phyloP scores from a whole-genome alignment of 2,113 vertebrate genomes.

The Calidris pygmaea region DNA sequence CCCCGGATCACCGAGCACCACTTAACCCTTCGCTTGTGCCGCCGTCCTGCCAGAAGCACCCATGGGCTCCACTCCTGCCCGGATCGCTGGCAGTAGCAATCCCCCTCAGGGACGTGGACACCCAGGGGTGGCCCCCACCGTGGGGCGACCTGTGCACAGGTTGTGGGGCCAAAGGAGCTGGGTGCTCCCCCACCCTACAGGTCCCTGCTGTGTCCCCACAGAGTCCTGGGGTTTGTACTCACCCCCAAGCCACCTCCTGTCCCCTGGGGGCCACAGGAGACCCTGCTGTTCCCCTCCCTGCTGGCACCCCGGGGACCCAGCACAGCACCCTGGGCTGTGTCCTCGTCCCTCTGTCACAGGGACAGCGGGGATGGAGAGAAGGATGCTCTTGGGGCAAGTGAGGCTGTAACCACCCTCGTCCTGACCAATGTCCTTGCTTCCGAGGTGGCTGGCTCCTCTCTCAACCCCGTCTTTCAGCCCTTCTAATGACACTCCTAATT shows the following conservation, averaged over 20 bases:
- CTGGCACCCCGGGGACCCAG: neutral
- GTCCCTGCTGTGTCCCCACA: neutral
- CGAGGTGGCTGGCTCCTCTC: neutral
- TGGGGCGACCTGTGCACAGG: neutral
- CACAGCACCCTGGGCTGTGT: neutral
- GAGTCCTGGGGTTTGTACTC: neutral
- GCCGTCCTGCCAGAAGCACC: rapidly evolving
- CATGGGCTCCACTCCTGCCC: neutral
- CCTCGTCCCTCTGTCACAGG: rapidly evolving
- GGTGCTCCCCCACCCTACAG: neutral
- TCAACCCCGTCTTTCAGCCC: neutral
- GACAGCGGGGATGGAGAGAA: neutral
- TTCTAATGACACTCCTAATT: constrained; percentile 5
- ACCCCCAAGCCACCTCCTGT: rapidly evolving
- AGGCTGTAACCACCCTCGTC: neutral
- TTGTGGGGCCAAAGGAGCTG: neutral
- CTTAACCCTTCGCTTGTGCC: constrained; percentile 5
- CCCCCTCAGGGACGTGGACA: neutral
- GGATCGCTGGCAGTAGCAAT: rapidly evolving
- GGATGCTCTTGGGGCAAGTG: neutral
- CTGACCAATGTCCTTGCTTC: rapidly evolving
- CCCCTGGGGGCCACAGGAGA: neutral
- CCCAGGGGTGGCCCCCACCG: neutral
- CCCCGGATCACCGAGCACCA: neutral
- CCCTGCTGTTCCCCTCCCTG: neutral